Percentiles rank a stretch among this genome's conserved stretches.
These are phyloP conservation scores for Antechinus flavipes DNA, from an alignment of 2,113 vertebrate genomes.

Conservation along the genomic window DNA sequence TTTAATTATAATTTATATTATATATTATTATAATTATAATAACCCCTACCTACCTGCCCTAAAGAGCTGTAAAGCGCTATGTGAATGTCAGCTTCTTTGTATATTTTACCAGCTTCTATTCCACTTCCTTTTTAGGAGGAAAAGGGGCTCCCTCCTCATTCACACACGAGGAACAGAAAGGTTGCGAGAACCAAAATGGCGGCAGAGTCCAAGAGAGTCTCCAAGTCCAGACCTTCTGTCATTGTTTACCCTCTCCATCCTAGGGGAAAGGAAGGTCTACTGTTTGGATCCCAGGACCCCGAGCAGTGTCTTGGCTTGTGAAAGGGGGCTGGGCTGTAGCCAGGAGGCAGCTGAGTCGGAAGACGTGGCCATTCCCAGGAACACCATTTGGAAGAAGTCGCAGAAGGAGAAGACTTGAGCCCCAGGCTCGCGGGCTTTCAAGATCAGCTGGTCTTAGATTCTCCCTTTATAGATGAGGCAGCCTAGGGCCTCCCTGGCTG, in stretches of 20 bases:
- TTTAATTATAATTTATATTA: too few relatives aligned
- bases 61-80: not conserved
- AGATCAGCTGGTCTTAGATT: not conserved
- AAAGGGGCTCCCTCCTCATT: not conserved
- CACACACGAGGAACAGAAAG: not conserved
- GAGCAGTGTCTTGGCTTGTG: not conserved
- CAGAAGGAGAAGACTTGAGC: too few relatives aligned
- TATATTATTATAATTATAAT: not conserved
- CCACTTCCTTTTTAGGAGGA: not conserved
- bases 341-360: not conserved
- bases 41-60: not conserved
- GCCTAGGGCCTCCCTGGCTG: too few relatives aligned
- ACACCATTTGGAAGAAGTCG: not conserved
- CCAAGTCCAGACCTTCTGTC: not conserved
- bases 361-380: not conserved
- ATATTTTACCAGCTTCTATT: not conserved
- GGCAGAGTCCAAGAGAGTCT: not conserved
- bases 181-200: not conserved
- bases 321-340: not conserved
- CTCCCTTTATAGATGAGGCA: not conserved
- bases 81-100: not conserved
- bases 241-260: not conserved
- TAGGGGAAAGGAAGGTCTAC: not conserved
- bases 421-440: not conserved
- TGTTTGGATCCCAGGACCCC: not conserved